Conservation (phyloP, 2,797 vertebrate species). For the Oreochromis grahami region DNA sequence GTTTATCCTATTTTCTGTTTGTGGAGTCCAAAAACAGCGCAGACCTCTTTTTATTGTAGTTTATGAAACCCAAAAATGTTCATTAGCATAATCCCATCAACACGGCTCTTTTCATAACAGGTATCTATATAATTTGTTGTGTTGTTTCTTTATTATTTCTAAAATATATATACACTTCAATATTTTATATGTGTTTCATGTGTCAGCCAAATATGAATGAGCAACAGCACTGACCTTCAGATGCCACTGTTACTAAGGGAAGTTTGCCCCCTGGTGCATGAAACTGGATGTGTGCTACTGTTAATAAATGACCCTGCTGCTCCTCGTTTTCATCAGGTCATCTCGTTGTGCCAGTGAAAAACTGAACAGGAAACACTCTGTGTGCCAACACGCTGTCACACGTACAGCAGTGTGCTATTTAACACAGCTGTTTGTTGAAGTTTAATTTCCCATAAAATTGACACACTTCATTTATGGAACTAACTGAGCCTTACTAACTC, state of each 20-base stretch:
- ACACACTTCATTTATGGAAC: not conserved
- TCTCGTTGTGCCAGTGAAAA: not conserved
- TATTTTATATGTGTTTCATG: not conserved
- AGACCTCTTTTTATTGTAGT: not conserved
- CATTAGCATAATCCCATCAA: not conserved
- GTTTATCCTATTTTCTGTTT: not conserved
- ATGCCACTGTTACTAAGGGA: not conserved
- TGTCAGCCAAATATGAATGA: not conserved
- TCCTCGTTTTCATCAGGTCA: not conserved
- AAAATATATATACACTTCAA: not conserved
- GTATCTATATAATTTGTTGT: not conserved
- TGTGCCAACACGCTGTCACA: not conserved
- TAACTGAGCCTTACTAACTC: not conserved
- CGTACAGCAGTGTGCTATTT: not conserved
- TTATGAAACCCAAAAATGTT: not conserved
- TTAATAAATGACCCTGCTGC: not conserved
- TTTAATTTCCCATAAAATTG: not conserved
- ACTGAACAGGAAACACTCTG: not conserved
- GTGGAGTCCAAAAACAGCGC: not conserved
- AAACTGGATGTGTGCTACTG: not conserved
- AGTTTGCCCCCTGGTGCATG: not conserved
- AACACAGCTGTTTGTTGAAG: not conserved
- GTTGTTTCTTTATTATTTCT: not conserved
- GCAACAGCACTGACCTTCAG: not conserved
- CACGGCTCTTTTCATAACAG: not conserved